Percentiles rank a stretch among this genome's conserved stretches.
These are phyloP conservation scores for Mola mola DNA, from an alignment of 2,113 vertebrate genomes.

Conservation along the genomic window DNA sequence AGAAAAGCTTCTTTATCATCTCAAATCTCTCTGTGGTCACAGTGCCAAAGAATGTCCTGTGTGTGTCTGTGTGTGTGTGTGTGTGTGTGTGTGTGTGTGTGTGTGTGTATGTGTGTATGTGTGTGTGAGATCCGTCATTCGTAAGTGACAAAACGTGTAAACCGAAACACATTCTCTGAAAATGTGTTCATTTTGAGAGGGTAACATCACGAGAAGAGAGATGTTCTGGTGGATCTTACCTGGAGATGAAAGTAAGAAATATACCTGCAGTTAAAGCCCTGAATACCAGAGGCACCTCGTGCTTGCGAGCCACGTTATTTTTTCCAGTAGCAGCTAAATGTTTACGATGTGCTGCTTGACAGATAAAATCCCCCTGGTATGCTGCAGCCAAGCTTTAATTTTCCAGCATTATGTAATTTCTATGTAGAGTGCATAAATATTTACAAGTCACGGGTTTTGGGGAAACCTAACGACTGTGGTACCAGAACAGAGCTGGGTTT, in stretches of 20 bases:
- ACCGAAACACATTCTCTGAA: slow-evolving; percentile 56
- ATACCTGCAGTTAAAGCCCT: neutral
- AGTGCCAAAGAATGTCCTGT: slow-evolving; percentile 34
- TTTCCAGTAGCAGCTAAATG: neutral
- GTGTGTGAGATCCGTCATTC: slow-evolving; percentile 46
- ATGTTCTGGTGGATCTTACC: neutral
- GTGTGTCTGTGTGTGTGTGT: too few relatives aligned
- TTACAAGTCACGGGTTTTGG: slow-evolving; percentile 7
- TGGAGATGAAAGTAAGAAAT: neutral
- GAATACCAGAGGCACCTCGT: slow-evolving; percentile 1
- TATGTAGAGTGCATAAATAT: slow-evolving; percentile 35
- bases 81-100: too few relatives aligned
- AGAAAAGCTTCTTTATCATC: slow-evolving; percentile 15
- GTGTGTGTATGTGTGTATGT: too few relatives aligned
- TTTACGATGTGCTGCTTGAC: slow-evolving; percentile 33
- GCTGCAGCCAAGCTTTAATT: slow-evolving; percentile 12
- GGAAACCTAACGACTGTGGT: too few relatives aligned
- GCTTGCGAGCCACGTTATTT: slow-evolving; percentile 9
- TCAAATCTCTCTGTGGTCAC: slow-evolving; percentile 18
- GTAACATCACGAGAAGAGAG: slow-evolving; percentile 32
- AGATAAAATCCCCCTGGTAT: slow-evolving; percentile 33
- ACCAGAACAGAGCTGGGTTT: neutral
- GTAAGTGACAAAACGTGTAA: slow-evolving; percentile 54
- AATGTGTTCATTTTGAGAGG: slow-evolving; percentile 2
- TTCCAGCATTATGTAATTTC: slow-evolving; percentile 15